phyloP scores from a whole-genome alignment of 2,113 vertebrate genomes.

The Coturnix japonica region DNA sequence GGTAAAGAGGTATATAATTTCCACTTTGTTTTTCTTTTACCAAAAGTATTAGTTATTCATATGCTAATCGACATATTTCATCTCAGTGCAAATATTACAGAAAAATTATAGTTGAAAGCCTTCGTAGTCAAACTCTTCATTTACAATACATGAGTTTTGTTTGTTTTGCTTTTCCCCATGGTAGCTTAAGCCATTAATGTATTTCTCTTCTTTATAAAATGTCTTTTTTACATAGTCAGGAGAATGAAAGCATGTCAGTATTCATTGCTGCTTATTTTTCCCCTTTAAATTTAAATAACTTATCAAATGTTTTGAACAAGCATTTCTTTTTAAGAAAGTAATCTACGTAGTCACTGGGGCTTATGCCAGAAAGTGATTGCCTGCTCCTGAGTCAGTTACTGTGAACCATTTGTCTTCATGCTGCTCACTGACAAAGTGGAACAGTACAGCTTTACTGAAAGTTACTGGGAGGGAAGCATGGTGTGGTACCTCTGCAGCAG shows the following conservation, averaged over 20 bases:
- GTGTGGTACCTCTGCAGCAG: background rate
- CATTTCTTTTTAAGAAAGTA: background rate
- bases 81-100: background rate
- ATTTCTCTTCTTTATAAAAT: background rate
- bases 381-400: background rate
- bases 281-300: background rate
- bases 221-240: background rate
- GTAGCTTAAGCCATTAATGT: background rate
- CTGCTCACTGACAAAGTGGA: background rate
- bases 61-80: background rate
- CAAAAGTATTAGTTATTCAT: background rate
- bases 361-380: background rate
- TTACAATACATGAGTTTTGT: background rate
- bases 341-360: background rate
- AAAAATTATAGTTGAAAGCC: background rate
- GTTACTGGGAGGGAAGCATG: background rate
- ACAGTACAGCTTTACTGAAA: background rate
- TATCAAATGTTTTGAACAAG: background rate
- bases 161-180: background rate
- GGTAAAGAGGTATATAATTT: slow-evolving; percentile 4
- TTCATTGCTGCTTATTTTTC: background rate
- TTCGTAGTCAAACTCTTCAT: background rate
- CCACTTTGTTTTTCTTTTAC: background rate
- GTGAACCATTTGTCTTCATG: background rate
- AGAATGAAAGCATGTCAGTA: background rate